Conservation (phyloP, 2,113 vertebrate genomes). For the Irena cyanogastra region DNA sequence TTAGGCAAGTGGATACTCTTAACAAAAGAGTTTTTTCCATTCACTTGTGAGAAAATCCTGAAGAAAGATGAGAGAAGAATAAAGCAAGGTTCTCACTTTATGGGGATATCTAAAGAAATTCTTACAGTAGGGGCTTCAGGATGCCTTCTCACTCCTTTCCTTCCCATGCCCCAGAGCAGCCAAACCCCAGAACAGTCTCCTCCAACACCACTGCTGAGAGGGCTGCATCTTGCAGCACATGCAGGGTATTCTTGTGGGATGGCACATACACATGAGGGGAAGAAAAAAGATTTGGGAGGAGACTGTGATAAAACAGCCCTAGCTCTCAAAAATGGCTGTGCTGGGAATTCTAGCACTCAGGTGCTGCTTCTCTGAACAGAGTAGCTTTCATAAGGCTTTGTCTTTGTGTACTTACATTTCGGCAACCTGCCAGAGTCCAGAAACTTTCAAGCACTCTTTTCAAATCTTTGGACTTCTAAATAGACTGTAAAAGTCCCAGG, state of each 20-base stretch:
- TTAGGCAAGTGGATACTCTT: not conserved
- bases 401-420: constrained; percentile 59
- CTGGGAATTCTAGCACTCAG: constrained; percentile 26
- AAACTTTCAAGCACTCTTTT: constrained; percentile 66
- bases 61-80: not conserved
- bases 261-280: not conserved
- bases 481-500: constrained; percentile 47
- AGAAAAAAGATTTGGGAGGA: not conserved
- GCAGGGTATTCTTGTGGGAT: not conserved
- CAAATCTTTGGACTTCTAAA: constrained; percentile 62
- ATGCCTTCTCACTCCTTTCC: not conserved
- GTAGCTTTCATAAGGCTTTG: constrained; percentile 41
- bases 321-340: not conserved
- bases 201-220: not conserved
- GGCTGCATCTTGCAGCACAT: not conserved
- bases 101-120: not conserved
- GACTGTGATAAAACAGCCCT: not conserved
- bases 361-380: constrained; percentile 43
- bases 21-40: constrained; percentile 24
- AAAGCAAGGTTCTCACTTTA: not conserved
- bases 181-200: constrained; percentile 1
- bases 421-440: constrained; percentile 52
- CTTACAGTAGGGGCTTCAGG: not conserved
- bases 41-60: not conserved
- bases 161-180: not conserved